A percentile compares a stretch with the other conserved stretches of the same genome.
Conservation (phyloP, 2,113 vertebrate species). For the Halichoerus grypus region DNA sequence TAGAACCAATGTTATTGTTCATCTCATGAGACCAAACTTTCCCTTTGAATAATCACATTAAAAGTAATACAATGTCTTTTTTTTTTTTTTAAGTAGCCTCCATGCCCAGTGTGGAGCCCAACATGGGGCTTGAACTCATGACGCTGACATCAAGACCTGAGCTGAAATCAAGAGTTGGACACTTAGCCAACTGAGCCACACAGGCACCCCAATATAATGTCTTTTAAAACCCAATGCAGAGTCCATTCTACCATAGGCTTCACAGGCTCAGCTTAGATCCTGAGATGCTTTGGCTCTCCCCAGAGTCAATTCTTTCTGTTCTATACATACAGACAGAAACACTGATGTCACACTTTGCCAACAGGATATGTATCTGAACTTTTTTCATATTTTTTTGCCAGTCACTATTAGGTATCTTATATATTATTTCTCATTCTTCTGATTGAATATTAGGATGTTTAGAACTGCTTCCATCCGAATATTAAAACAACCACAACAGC, state of each 20-base stretch:
- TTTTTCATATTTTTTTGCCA: neutral
- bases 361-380: neutral
- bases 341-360: neutral
- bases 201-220: neutral
- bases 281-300: neutral
- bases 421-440: neutral
- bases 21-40: neutral
- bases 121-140: neutral
- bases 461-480: neutral
- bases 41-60: conserved; percentile 56
- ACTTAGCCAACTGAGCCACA: neutral
- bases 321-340: neutral
- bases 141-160: neutral
- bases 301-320: neutral
- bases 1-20: neutral
- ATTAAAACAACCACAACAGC: neutral
- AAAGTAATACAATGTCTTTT: neutral
- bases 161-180: neutral
- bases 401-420: neutral
- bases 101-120: neutral
- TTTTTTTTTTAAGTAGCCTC: neutral
- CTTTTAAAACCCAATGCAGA: neutral
- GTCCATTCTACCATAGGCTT: neutral
- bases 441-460: neutral
- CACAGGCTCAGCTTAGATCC: neutral